phyloP scores from a whole-genome alignment of 2,113 vertebrate genomes.

The Podarcis raffonei region DNA sequence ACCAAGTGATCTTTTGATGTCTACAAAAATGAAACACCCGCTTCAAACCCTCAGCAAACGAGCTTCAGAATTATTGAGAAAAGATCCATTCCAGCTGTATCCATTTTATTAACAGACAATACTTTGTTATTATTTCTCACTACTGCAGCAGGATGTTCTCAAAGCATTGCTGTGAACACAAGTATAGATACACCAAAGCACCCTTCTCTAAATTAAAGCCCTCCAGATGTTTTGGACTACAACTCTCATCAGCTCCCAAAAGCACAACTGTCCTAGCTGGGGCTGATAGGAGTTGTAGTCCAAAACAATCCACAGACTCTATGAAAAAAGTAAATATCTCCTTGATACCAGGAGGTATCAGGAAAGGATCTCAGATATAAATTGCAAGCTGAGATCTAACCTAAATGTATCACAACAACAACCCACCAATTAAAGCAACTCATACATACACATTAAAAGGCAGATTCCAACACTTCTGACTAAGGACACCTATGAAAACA shows the following conservation, averaged over 20 bases:
- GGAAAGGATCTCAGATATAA: background rate
- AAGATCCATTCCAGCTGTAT: background rate
- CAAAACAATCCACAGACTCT: background rate
- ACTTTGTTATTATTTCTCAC: background rate
- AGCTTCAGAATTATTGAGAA: background rate
- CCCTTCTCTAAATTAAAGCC: too few relatives aligned
- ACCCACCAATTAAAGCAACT: background rate
- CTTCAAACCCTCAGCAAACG: constrained; percentile 16
- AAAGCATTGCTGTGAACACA: too few relatives aligned
- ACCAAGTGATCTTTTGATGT: constrained; percentile 55
- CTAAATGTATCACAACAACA: background rate
- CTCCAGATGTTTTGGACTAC: too few relatives aligned
- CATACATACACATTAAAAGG: background rate
- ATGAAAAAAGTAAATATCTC: background rate
- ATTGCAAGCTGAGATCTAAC: background rate
- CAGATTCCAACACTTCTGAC: background rate
- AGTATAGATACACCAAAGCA: too few relatives aligned
- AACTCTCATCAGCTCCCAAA: too few relatives aligned
- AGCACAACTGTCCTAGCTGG: too few relatives aligned
- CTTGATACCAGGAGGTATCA: background rate
- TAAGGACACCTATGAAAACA: too few relatives aligned
- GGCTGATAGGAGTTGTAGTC: too few relatives aligned
- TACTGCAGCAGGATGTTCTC: background rate
- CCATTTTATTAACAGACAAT: background rate
- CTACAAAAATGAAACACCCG: constrained; percentile 24